A percentile compares a stretch with the other conserved stretches of the same genome.
Evolutionary conservation across 2,888 invertebrate species (phyloP).

Genomic region (Parelbella ahira): DNA sequence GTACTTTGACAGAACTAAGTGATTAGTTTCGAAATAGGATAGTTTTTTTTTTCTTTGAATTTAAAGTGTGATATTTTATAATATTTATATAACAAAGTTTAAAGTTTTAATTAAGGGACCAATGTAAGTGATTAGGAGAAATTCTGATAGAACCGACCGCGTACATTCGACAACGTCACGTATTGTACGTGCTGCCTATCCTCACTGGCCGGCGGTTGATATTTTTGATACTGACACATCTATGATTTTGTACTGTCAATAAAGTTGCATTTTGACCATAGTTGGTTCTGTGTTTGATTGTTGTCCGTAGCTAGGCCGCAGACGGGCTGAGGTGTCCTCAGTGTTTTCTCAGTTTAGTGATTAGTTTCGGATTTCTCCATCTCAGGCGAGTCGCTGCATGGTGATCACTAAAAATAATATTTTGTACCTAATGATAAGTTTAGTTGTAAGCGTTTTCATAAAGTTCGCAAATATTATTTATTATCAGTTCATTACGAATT

Average conservation of each 20-base stretch:
- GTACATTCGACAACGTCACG: constrained; percentile 60
- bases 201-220: constrained; percentile 50
- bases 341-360: constrained; percentile 30
- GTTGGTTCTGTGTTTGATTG: constrained; percentile 67
- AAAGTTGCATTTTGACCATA: constrained; percentile 60
- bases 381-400: constrained; percentile 64
- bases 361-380: constrained; percentile 70
- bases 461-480: constrained; percentile 78
- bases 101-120: constrained; percentile 80
- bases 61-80: constrained; percentile 81
- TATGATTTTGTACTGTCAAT: constrained; percentile 65
- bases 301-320: constrained; percentile 48
- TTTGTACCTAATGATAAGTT: constrained; percentile 77
- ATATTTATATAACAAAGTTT: constrained; percentile 79
- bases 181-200: constrained; percentile 66
- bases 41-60: constrained; percentile 76
- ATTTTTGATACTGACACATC: constrained; percentile 57
- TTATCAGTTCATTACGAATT: constrained; percentile 79
- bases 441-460: constrained; percentile 75
- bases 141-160: constrained; percentile 66
- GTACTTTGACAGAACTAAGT: constrained; percentile 76
- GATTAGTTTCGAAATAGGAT: constrained; percentile 74
- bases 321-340: constrained; percentile 47
- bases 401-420: constrained; percentile 73
- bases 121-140: constrained; percentile 78